Evolutionary conservation across 2,113 vertebrate species (phyloP).

Genomic region (Butorides virescens): DNA sequence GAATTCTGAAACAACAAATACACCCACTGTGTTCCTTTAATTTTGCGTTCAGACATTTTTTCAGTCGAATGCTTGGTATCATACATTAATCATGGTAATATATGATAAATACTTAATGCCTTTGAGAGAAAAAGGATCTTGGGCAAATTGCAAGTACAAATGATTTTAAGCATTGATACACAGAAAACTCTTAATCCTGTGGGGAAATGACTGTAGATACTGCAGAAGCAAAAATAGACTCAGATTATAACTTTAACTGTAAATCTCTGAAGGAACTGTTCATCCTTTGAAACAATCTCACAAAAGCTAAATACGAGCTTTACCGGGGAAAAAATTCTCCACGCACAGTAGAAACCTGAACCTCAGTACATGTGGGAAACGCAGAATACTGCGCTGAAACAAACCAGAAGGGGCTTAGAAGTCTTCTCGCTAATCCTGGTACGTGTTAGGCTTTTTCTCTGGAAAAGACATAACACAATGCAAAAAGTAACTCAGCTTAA

Average conservation of each 20-base stretch:
- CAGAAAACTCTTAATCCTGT: background rate
- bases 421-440: background rate
- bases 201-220: background rate
- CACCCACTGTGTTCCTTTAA: background rate
- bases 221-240: background rate
- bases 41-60: background rate
- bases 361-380: background rate
- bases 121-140: background rate
- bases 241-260: background rate
- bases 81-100: background rate
- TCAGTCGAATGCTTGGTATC: background rate
- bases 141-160: background rate
- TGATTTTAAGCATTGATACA: background rate
- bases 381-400: background rate
- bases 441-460: background rate
- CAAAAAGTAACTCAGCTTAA: background rate
- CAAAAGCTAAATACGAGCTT: background rate
- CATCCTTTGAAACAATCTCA: background rate
- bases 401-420: constrained; percentile 5
- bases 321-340: background rate
- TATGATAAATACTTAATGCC: constrained; percentile 1
- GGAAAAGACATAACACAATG: constrained; percentile 1
- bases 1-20: background rate
- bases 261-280: constrained; percentile 15
- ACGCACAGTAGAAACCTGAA: background rate